Conservation (phyloP, 2,113 vertebrate genomes). For the Podocnemis expansa region DNA sequence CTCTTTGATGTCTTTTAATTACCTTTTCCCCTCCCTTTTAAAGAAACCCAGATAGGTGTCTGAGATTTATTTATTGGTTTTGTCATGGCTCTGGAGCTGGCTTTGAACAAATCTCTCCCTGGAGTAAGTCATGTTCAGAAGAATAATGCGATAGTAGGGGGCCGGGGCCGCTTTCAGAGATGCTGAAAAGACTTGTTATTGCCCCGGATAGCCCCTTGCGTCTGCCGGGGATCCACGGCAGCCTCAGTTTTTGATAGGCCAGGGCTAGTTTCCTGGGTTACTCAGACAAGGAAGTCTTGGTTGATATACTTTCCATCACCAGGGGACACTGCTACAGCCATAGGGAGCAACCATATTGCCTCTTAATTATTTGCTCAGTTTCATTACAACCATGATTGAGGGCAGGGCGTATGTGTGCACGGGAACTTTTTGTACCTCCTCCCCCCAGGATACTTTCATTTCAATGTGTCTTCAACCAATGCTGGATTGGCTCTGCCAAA, state of each 20-base stretch:
- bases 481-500: fast-evolving
- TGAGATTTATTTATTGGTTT: not conserved
- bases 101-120: not conserved
- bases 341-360: fast-evolving
- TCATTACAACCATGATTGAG: not conserved
- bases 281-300: not conserved
- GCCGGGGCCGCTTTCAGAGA: not conserved
- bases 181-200: not conserved
- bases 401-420: fast-evolving
- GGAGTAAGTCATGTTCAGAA: not conserved
- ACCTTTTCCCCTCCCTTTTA: constrained; percentile 1
- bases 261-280: fast-evolving
- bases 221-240: fast-evolving
- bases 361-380: not conserved
- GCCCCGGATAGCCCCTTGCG: not conserved
- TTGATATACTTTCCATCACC: fast-evolving
- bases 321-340: not conserved
- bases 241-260: not conserved
- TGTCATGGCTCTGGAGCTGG: not conserved
- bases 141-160: not conserved
- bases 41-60: not conserved
- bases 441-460: not conserved
- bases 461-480: fast-evolving
- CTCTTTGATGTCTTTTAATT: constrained; percentile 35
- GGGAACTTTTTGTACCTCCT: too few relatives aligned